These are phyloP conservation scores for Parapsyche elsis DNA, from an alignment of 1,140 invertebrate genomes.

Conservation along the genomic window DNA sequence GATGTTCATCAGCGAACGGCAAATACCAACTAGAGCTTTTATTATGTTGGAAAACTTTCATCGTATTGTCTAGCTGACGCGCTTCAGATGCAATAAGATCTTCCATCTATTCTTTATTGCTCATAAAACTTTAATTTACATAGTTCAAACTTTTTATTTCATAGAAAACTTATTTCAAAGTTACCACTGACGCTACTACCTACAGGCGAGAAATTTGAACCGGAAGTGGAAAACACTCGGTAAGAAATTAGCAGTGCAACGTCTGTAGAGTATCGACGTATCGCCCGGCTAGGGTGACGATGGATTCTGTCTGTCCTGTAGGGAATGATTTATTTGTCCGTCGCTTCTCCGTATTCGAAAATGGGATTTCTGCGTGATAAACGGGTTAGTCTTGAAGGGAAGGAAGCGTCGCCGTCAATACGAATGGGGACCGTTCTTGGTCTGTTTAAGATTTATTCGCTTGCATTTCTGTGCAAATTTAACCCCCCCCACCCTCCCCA, in stretches of 20 bases:
- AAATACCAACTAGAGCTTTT: slow-evolving; percentile 33
- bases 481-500: neutral
- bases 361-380: slow-evolving; percentile 14
- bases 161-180: no score
- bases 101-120: no score
- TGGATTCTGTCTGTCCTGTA: neutral
- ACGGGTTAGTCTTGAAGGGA: neutral
- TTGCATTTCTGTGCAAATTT: slow-evolving; percentile 30
- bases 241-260: no score
- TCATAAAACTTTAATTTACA: no score
- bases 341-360: neutral
- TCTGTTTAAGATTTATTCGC: neutral
- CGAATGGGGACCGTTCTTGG: neutral
- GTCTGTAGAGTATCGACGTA: neutral
- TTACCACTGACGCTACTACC: no score
- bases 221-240: no score
- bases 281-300: neutral
- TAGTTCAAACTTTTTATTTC: no score
- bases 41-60: neutral
- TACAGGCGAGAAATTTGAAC: neutral
- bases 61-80: no score
- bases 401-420: neutral
- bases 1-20: slow-evolving; percentile 49
- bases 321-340: slow-evolving; percentile 12
- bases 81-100: no score